Evolutionary conservation across 2,888 invertebrate species (phyloP), one percentile per base, ranked within the genome.

Genomic region (Diarsia dahlii): DNA sequence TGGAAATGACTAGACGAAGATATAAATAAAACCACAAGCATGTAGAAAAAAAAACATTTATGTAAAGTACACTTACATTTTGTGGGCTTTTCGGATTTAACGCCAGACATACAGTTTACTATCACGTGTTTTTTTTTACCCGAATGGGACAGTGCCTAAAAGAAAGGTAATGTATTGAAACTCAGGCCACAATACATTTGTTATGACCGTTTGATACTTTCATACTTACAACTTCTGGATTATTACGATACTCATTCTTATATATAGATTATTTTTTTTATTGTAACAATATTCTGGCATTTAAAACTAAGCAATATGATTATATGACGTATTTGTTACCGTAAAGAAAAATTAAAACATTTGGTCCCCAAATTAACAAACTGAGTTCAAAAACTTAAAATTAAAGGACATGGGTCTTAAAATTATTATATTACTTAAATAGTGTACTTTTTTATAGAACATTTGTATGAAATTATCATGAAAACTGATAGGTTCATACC

Each of bases 401-500:
- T 18, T 68, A 60, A 50, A 84, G 62, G 28, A 71, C 65, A 72
- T 67, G 34, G 15, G 10, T 62, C 71, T 39, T 71, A 80, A 23
- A 71, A 46, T 34, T 20, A 81, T 58, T 48, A 64, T 20, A 63
- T 69, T 63, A 65, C 13, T 52, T 66, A 60, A 63, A 58, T 50
- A 15, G 12, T 67, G 62, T 84, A 71, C 68, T 69, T 56, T 68
- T 46, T 34, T 62, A 39, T 13, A 63, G 34, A 71, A 64, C 39
- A 23, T 48, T n/a, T 63, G 63, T 73, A 85, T 62, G 86, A 85
- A 85, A 65, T 68, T 82, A 77, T 85, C 82, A 82, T 48, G 18
- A 82, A 76, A 85, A 82, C 82, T 85, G 85, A 85, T 76, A 82
- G 28, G 9, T 65, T 80, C 82, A 73, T 34, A 85, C 58, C 39